Base-by-base conservation (phyloP, 2,888 invertebrate species). In the Mystacides longicornis region DNA sequence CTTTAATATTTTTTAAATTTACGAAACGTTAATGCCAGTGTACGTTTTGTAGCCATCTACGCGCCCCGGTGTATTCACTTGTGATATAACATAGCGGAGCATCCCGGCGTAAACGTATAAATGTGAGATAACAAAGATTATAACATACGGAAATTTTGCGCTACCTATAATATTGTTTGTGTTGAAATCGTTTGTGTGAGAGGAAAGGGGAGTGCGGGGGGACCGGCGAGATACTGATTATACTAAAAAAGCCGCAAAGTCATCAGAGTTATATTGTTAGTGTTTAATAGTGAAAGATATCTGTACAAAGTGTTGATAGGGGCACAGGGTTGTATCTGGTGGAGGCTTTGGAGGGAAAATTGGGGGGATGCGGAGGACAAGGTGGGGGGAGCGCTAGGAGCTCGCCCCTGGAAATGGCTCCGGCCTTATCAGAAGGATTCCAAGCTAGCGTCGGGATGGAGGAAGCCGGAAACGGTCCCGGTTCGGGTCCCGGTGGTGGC, bases 341-440 rank as follows among this genome's bases (percentile, higher is more conserved):
- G 37, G 37, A 37, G 37, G 37, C 37, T 3, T 16, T 37, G 3
- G 37, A 37, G 37, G 37, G 37, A 21, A 20, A 21, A 16, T 21
- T 46, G 46, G 46, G 46, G 21, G 20, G 48, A 23, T 48, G 62
- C 58, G 53, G 56, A 56, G 37, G 37, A 14, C 37, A 37, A 19
- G 31, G 51, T 20, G 53, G 56, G 51, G 18, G 55, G 55, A 49
- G 45, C 43, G 53, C 42, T 53, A 55, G 46, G 45, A 49, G 51
- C 31, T 45, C 31, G 42, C 57, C 51, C 52, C 53, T 37, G 23
- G 57, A 23, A 45, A 58, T 93, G 93, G 93, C 93, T 83, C 93
- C 93, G 80, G 93, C 93, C 81, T 85, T 92, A 76, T 88, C 91
- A 71, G 89, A 90, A 79, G 69, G 72, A 64, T 77, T 76, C 69